These are phyloP conservation scores for Choloepus hoffmanni DNA, from an alignment of 2,113 vertebrate genomes.

Conservation along the genomic window DNA sequence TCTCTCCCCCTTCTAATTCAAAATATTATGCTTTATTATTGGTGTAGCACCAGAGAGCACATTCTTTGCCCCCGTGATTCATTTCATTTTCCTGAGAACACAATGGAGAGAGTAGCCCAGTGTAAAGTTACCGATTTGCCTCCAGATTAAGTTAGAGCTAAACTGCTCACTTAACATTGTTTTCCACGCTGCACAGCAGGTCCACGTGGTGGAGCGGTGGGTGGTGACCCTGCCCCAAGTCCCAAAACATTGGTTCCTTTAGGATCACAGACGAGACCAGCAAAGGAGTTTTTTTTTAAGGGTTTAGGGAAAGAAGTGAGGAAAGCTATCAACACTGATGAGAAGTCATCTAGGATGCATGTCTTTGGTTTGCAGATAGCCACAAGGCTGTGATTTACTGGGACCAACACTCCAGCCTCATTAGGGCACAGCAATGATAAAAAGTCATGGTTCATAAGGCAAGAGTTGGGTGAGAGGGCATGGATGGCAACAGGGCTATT, in stretches of 20 bases:
- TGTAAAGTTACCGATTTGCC: constrained; percentile 69
- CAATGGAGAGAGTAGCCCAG: constrained; percentile 46
- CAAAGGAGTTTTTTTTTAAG: background rate
- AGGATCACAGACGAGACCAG: constrained; percentile 42
- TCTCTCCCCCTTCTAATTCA: constrained; percentile 62
- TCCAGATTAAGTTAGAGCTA: constrained; percentile 69
- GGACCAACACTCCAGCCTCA: background rate
- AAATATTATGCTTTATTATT: constrained; percentile 59
- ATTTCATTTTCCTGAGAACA: constrained; percentile 68
- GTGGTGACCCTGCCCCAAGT: background rate
- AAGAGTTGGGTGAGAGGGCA: background rate
- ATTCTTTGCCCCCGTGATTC: constrained; percentile 62
- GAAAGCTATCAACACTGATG: fast-evolving
- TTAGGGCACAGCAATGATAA: background rate
- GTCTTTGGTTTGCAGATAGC: background rate
- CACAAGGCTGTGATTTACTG: background rate
- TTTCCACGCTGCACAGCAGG: constrained; percentile 57
- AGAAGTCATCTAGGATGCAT: fast-evolving
- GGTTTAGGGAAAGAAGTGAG: background rate
- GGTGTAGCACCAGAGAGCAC: constrained; percentile 51
- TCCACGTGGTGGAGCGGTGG: background rate
- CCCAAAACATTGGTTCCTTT: constrained; percentile 58
- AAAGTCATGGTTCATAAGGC: background rate
- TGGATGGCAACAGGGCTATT: background rate
- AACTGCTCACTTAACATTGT: constrained; percentile 59